phyloP scores from a whole-genome alignment of 2,888 invertebrate species.

The Apodemia duryi region DNA sequence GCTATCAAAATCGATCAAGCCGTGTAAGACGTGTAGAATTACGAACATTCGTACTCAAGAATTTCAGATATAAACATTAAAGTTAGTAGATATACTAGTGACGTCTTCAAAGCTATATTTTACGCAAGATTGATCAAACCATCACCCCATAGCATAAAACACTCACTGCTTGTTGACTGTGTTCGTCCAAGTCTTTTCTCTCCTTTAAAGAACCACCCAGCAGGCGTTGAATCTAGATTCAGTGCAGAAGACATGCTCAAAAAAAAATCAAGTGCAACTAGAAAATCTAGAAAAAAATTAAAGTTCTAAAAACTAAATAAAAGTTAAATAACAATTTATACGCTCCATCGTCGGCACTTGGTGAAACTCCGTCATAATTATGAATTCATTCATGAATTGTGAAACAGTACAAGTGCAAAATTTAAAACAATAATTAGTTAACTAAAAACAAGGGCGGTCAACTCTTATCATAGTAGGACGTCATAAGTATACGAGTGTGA shows the following conservation, averaged over 20 bases:
- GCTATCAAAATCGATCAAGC: neutral
- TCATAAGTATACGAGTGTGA: neutral
- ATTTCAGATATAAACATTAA: constrained; percentile 9
- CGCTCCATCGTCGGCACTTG: no score
- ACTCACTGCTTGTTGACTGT: constrained; percentile 85
- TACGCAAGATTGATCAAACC: constrained; percentile 15
- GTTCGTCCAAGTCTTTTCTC: constrained; percentile 83
- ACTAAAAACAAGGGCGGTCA: no score
- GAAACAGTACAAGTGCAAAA: no score
- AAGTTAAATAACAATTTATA: constrained; percentile 21
- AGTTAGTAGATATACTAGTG: constrained; percentile 21
- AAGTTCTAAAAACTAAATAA: constrained; percentile 38
- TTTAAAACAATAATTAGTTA: no score
- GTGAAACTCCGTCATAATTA: no score
- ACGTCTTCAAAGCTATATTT: constrained; percentile 18
- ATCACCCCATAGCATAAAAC: constrained; percentile 30
- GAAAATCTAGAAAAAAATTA: no score
- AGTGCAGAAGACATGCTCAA: constrained; percentile 44
- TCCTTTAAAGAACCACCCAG: constrained; percentile 84
- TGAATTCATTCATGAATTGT: no score
- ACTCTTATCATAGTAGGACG: neutral
- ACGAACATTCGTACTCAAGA: neutral
- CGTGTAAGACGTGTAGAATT: neutral
- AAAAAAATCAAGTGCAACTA: constrained; percentile 6
- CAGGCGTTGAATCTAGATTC: constrained; percentile 84